Base-by-base conservation (phyloP, 2,888 invertebrate genomes). In the Andrena praecox region DNA sequence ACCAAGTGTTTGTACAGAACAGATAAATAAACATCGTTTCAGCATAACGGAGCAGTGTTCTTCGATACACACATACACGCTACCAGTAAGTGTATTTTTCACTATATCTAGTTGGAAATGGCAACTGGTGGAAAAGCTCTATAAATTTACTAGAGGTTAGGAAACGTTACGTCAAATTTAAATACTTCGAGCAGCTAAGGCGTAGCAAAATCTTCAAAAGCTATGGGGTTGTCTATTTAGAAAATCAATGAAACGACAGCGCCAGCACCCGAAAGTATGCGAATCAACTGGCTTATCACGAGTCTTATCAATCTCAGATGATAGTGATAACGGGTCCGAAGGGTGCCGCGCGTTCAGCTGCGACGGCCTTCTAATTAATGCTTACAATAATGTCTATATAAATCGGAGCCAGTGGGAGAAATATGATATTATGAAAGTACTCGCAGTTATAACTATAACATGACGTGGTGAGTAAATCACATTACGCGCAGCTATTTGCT, bases 401-500 rank as follows among this genome's bases (percentile, higher is more conserved):
- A 24, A 48, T 33, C 16, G 0, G 16, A 4, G 52, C 10, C 1
- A 5, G 29, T 7, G 0, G 6, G 1, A 12, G n/a, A n/a, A 48
- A 8, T 20, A 63, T 8, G 59, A 31, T 84, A 70, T 59, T 81
- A 82, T 62, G 56, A 67, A 48, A 42, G 29, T 16, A 12, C 56
- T 20, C 54, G 31, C 27, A 62, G 48, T 33, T 63, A 33, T 1
- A 27, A n/a, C 48, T 62, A 16, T 24, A 88, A 86, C 27, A 88
- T 88, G 88, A 84, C 88, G 82, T 88, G 88, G 88, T 88, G 33
- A 87, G 88, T 85, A 50, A 60, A n/a, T 20, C 0, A 29, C 6
- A 20, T 31, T 33, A 8, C 31, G n/a, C 3, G 16, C 7, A 48
- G 62, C 0, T 35, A 24, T 24, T 48, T 52, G 27, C 31, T 62